Base-by-base conservation (phyloP, 2,113 vertebrate species). In the Circaetus gallicus region DNA sequence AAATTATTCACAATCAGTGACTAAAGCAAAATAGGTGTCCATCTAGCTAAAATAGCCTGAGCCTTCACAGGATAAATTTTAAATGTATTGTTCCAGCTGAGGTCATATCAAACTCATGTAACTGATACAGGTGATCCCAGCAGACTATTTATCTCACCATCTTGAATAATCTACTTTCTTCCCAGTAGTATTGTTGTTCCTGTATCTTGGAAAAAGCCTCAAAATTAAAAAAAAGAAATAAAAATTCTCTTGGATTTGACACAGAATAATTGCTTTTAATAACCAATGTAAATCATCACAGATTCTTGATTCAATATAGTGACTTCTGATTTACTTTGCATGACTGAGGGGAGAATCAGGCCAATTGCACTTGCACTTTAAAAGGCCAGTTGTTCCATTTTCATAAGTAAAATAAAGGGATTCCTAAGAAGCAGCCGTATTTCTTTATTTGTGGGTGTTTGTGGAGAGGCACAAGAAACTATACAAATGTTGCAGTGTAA, bases 311-410 rank as follows among this genome's bases (percentile, higher is more conserved):
- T 92, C 66, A 56, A 52, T 92, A 49, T 28, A 50, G 45, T 71
- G 63, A 78, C 81, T 93, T 90, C 62, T 91, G 77, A 82, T 90
- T 84, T 95, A 82, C 86, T 86, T 88, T 93, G 11, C 8, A 7
- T 79, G 69, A 94, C 56, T 63, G 69, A 89, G 94, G n/a, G 24
- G 25, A 74, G 26, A 93, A 67, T 82, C 47, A 63, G 43, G 6
- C 7, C 34, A 73, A 83, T 66, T 82, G 19, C 22, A 90, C 25
- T 79, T 78, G 40, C 45, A 53, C 29, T 94, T 91, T 87, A 72
- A 96, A 96, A 96, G 47, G 65, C 21, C 49, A 65, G 10, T 56
- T 17, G 9, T 89, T 94, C 89, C 10, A 96, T 82, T 96, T 96
- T 89, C 29, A 6, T 56, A 82, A 84, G 74, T 82, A 86, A 89